Conservation (phyloP, 2,888 invertebrate species). For the Drosophila pegasa region DNA sequence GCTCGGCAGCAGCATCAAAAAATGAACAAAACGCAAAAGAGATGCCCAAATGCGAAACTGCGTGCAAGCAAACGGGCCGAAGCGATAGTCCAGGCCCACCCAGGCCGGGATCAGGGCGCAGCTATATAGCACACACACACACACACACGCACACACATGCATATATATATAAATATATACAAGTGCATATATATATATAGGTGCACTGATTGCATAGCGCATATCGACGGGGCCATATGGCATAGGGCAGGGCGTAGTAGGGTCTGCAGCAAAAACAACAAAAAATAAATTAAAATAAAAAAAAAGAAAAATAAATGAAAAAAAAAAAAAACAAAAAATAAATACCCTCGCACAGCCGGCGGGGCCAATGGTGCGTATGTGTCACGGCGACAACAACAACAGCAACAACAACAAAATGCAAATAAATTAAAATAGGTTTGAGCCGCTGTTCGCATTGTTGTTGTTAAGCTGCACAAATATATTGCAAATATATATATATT, state of each 20-base stretch:
- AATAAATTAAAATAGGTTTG: slow-evolving; percentile 72
- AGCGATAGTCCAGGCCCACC: slow-evolving; percentile 68
- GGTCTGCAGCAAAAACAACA: slow-evolving; percentile 15
- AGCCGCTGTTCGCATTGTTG: slow-evolving; percentile 43
- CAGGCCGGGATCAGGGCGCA: slow-evolving; percentile 65
- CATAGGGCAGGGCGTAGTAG: slow-evolving; percentile 15
- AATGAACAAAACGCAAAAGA: slow-evolving; percentile 79
- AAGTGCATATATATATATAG: slow-evolving; percentile 46
- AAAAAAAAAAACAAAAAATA: slow-evolving; percentile 38
- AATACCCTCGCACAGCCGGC: slow-evolving; percentile 54
- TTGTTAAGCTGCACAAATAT: slow-evolving; percentile 62
- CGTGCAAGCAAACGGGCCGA: slow-evolving; percentile 78
- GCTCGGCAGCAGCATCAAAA: slow-evolving; percentile 52
- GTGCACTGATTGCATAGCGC: slow-evolving; percentile 71
- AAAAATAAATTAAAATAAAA: slow-evolving; percentile 8
- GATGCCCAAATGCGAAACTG: slow-evolving; percentile 77
- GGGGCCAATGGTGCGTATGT: slow-evolving; percentile 77
- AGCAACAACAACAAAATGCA: slow-evolving; percentile 37
- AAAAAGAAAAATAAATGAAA: slow-evolving; percentile 23
- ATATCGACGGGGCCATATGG: slow-evolving; percentile 30
- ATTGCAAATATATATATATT: slow-evolving; percentile 67
- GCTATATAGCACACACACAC: slow-evolving; percentile 16
- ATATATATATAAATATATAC: slow-evolving; percentile 15
- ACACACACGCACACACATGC: slow-evolving; percentile 10
- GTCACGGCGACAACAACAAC: slow-evolving; percentile 60